These are phyloP conservation scores for Drosophila rufa DNA, from an alignment of 1,140 invertebrate genomes.

Conservation along the genomic window DNA sequence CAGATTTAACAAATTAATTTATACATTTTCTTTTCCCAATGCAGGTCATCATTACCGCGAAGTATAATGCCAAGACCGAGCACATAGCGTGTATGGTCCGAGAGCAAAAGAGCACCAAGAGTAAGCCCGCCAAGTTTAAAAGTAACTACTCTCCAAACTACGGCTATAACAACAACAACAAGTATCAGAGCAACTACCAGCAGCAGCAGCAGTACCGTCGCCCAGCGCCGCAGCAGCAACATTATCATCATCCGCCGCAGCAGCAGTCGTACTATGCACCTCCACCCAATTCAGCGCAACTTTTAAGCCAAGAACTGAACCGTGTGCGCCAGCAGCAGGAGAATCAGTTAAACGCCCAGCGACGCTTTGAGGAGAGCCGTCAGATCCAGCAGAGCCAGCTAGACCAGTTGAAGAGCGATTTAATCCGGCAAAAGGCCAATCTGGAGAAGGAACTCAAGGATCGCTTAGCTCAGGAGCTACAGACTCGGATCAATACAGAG, in stretches of 20 bases:
- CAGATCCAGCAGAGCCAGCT: constrained; percentile 4
- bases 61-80: constrained; percentile 58
- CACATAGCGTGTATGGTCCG: constrained; percentile 75
- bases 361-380: neutral
- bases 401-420: constrained; percentile 14
- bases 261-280: neutral
- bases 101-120: constrained; percentile 40
- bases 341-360: neutral
- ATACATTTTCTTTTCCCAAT: neutral
- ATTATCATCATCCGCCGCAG: neutral
- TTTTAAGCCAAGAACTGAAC: neutral
- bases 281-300: neutral
- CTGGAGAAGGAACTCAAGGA: constrained; percentile 2
- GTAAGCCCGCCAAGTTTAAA: neutral
- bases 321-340: constrained; percentile 18
- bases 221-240: neutral
- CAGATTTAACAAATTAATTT: neutral
- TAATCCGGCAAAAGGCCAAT: constrained; percentile 5
- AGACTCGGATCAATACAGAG: neutral
- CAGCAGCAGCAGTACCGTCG: neutral
- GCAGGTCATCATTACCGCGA: constrained; percentile 61
- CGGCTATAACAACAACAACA: neutral
- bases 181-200: neutral
- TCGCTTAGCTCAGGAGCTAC: neutral
- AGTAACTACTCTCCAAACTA: neutral